Conservation (phyloP, 2,113 vertebrate species). For the Lethenteron reissneri region DNA sequence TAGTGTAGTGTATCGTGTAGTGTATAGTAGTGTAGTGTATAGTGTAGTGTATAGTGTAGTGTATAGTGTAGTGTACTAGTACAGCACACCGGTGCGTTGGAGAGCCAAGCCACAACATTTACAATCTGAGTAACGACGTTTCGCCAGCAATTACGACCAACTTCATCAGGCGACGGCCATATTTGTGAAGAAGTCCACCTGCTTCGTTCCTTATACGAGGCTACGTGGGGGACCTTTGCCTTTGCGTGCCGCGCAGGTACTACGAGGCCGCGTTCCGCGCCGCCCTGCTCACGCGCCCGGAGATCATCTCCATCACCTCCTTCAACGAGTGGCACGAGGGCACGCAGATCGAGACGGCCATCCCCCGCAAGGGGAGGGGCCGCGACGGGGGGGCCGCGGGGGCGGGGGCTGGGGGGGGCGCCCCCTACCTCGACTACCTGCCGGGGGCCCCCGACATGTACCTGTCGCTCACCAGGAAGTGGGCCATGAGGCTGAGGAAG, state of each 20-base stretch:
- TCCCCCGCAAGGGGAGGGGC: slow-evolving; percentile 45
- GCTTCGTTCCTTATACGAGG: too few species aligned
- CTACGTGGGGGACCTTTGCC: too few species aligned
- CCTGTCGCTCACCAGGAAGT: slow-evolving; percentile 68
- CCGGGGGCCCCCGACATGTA: slow-evolving; percentile 65
- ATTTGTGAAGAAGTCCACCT: too few species aligned
- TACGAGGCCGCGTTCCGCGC: slow-evolving; percentile 59
- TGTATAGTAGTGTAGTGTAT: too few species aligned
- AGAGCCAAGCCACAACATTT: too few species aligned
- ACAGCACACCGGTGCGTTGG: too few species aligned
- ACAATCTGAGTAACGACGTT: too few species aligned
- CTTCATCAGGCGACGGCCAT: too few species aligned
- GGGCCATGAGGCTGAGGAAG: slow-evolving; percentile 55
- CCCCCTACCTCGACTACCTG: slow-evolving; percentile 61
- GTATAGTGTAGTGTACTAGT: too few species aligned
- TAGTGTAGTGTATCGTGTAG: too few species aligned
- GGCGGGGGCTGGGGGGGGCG: slow-evolving; percentile 16
- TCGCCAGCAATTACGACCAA: too few species aligned
- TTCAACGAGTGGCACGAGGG: slow-evolving; percentile 99
- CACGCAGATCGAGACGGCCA: slow-evolving; percentile 77
- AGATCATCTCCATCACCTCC: slow-evolving; percentile 72
- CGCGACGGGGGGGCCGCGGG: background rate
- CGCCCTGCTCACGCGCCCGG: slow-evolving; percentile 41
- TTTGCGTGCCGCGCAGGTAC: slow-evolving; percentile 26
- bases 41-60: too few species aligned